phyloP scores from a whole-genome alignment of 2,888 invertebrate species.

The Amiota minor region DNA sequence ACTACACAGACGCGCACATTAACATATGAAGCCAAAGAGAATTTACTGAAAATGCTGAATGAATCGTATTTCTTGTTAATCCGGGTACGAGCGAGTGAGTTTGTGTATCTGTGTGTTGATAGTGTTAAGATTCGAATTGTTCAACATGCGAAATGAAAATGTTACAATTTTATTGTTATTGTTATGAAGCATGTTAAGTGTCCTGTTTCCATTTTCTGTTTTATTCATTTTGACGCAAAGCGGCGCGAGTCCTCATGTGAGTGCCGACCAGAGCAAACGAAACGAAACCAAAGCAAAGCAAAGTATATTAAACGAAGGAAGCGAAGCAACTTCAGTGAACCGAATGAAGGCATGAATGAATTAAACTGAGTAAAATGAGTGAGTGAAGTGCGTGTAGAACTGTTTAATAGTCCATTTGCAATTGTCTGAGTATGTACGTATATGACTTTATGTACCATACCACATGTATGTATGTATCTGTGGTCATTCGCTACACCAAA shows the following conservation, averaged over 20 bases:
- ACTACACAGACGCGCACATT: not conserved
- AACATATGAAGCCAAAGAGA: not conserved
- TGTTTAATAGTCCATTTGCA: slow-evolving; percentile 18
- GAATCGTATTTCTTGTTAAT: not conserved
- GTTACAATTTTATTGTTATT: slow-evolving; percentile 29
- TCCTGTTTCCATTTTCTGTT: slow-evolving; percentile 15
- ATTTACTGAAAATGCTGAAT: too few relatives aligned
- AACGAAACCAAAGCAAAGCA: not conserved
- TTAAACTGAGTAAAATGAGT: not conserved
- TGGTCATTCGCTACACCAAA: not conserved
- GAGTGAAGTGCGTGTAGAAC: slow-evolving; percentile 28
- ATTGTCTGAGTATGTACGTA: not conserved
- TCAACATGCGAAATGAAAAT: slow-evolving; percentile 29
- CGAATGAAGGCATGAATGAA: too few relatives aligned
- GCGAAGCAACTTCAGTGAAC: too few relatives aligned
- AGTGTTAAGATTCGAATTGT: slow-evolving; percentile 30
- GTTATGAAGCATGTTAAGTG: slow-evolving; percentile 30
- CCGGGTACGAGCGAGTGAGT: too few relatives aligned
- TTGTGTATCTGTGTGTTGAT: slow-evolving; percentile 6
- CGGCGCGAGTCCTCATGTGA: too few relatives aligned
- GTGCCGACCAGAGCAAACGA: too few relatives aligned
- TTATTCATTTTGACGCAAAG: slow-evolving; percentile 2
- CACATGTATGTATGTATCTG: not conserved
- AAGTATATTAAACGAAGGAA: not conserved
- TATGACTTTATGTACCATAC: not conserved